Percentiles rank a stretch among this genome's conserved stretches.
phyloP scores from a whole-genome alignment of 2,888 invertebrate genomes.

The Orchesellides sinensis region DNA sequence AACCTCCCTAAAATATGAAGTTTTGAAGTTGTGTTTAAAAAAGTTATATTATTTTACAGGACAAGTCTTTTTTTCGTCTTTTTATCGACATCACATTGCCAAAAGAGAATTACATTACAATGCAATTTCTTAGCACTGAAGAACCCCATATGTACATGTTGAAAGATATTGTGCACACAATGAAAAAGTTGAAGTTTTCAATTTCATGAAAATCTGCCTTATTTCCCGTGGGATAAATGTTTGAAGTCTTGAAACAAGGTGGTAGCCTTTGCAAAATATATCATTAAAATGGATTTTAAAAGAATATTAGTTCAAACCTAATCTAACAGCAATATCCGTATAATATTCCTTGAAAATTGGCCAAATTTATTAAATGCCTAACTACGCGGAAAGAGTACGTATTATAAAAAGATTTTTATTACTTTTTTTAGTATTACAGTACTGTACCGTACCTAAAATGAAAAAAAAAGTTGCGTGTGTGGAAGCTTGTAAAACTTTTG shows the following conservation, averaged over 20 bases:
- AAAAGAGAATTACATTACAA: conserved; percentile 33
- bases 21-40: too few relatives aligned
- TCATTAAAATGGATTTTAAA: neutral
- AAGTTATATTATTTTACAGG: too few relatives aligned
- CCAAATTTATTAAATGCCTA: neutral
- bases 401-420: too few relatives aligned
- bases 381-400: too few relatives aligned
- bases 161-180: conserved; percentile 20
- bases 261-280: neutral
- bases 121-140: conserved; percentile 25
- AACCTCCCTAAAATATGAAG: too few relatives aligned
- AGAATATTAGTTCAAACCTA: neutral
- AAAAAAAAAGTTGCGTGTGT: too few relatives aligned
- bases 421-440: too few relatives aligned
- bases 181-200: neutral
- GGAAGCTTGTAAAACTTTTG: too few relatives aligned
- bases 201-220: neutral
- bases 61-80: neutral
- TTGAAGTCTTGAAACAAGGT: neutral
- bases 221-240: conserved; percentile 25
- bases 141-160: neutral
- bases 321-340: neutral
- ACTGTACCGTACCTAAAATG: too few relatives aligned
- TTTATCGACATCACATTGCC: conserved; percentile 10
- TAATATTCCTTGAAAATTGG: conserved; percentile 1